Base-by-base conservation (phyloP, 2,888 invertebrate species). In the Anthophora plumipes region DNA sequence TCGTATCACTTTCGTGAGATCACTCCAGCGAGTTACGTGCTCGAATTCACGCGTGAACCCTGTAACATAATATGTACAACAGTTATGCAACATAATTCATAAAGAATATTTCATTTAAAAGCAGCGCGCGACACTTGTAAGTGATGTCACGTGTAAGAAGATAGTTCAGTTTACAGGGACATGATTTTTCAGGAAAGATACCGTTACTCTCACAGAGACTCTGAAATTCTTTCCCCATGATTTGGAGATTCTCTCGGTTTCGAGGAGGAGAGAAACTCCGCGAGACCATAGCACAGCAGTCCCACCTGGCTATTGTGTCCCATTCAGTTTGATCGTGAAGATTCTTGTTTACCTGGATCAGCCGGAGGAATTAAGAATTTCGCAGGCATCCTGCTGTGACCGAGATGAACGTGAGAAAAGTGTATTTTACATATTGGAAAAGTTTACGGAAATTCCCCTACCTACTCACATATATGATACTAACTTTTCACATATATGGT, bases 261-360 rank as follows among this genome's bases (percentile, higher is more conserved):
- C 37, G 64, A 31, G 41, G 64, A 52, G 55, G 66, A 73, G 66
- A 71, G 72, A 52, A 70, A 68, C 71, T 46, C 69, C 50, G 41
- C 50, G 39, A 67, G 63, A 79, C 75, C 69, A 68, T 52, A 61
- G 80, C 77, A 83, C 67, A 78, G 80, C n/a, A 84, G 84, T 79
- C 80, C 82, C 77, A 71, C 72, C 59, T 66, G 69, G 60, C 82
- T 57, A 88, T 87, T 87, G 86, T 85, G 43, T 48, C 31, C 37
- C 64, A 46, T 71, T 31, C 71, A 39, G 54, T 22, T 43, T 60
- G 46, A 86, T 80, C 73, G 75, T 50, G 64, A 48, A 75, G 75
- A 78, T 88, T 60, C 76, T 84, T 84, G 82, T 88, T 88, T 90
- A 88, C 89, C 89, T 88, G 90, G 77, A 83, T 85, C 67, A 80